Base-by-base conservation (phyloP, 2,888 invertebrate genomes). In the Coelinius sp. region DNA sequence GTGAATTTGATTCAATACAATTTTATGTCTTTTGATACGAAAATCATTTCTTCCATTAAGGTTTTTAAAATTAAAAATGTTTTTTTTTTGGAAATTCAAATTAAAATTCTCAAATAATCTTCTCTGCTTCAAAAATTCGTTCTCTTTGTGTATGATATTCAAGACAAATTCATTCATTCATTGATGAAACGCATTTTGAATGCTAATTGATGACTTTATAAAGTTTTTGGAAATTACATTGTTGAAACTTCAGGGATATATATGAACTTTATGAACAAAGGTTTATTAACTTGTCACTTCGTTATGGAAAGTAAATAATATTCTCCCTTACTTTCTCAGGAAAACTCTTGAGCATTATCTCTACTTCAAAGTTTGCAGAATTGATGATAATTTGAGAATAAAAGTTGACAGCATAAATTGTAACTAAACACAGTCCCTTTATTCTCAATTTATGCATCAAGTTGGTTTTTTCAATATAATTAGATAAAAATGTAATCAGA, bases 1-100 rank as follows among this genome's bases (percentile, higher is more conserved):
- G 35, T 52, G 8, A 52, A 67, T 67, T 67, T 67, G 25, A 65
- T 35, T 27, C n/a, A n/a, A 38, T 25, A 62, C 38, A 25, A 62
- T 46, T 27, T 69, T n/a, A 27, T 46, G 12, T 8, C 20, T 17
- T 31, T 44, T n/a, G n/a, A n/a, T n/a, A n/a, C n/a, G n/a, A n/a
- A n/a, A n/a, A n/a, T n/a, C n/a, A n/a, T n/a, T 17, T n/a, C n/a
- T 56, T 59, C 41, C 17, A 24, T 24, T n/a, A 53, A 20, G 46
- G 2, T 10, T 44, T 44, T 44, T n/a, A n/a, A 44, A 44, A 44
- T 44, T 6, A n/a, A n/a, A n/a, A n/a, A n/a, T n/a, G n/a, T n/a
- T n/a, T n/a, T n/a, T n/a, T n/a, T n/a, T n/a, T n/a, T n/a, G n/a
- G n/a, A n/a, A n/a, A n/a, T n/a, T n/a, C n/a, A n/a, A n/a, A n/a